Evolutionary conservation across 2,113 vertebrate species (phyloP), one percentile per base, ranked within the genome.

Genomic region (Gobiocypris rarus): DNA sequence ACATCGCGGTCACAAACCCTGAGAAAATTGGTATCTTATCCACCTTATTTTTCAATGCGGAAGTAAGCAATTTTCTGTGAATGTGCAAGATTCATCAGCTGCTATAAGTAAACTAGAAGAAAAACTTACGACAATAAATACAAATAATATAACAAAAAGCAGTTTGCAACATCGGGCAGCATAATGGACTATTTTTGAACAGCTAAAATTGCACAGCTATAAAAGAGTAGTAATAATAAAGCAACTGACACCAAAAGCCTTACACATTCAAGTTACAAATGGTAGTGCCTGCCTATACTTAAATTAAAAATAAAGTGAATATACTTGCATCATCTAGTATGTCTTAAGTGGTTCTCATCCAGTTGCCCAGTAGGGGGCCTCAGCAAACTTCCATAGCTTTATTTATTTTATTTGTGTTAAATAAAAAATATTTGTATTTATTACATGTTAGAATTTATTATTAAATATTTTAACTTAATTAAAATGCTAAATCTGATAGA

Each of bases 11-110:
- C 87, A 98, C 96, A 1, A 97, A 98, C 83, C 98, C 98, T 0
- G 97, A 99, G 90, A 99, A 99, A 95, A 93, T 98, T 52, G 98
- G 98, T 99, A 88, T 95, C 97, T 93, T 58, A 59, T 50, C 89
- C 4, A 2, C 11, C 48, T 52, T 3, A 26, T 74, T 87, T 34
- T 58, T 5, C 54, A 76, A 17, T 19, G 41, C 3, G 24, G 22
- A 22, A 17, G 19, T 17, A 59, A 71, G 22, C 9, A 0, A 34
- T 67, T 34, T 67, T 26, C 28, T 34, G 14, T 34, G 14, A 67
- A 67, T 67, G 13, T 67, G 14, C n/a, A 13, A 59, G n/a, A 24
- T 59, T 59, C 58, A 13, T 59, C 58, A 59, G 9, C 4, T 4
- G 2, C n/a, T 59, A 5, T 65, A 17, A 5, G 34, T 70, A 17